Evolutionary conservation across 2,113 vertebrate genomes (phyloP), one percentile per base, ranked within the genome.

Genomic region (Pomatorhinus ruficollis): DNA sequence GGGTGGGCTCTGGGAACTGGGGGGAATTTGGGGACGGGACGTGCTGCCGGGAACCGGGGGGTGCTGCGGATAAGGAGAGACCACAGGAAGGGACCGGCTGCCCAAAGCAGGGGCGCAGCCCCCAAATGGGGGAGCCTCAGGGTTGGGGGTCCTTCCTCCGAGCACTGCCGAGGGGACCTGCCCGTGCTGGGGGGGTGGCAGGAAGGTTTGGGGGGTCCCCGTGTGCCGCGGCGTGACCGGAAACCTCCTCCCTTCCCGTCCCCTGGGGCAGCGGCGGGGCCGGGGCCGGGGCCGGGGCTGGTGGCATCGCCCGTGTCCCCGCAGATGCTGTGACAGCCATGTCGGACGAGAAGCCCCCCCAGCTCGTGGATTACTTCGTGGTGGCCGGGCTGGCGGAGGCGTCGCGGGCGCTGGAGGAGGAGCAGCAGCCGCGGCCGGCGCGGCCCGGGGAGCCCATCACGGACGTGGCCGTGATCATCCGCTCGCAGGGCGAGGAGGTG

Each of bases 331-430:
- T 97, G 96, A 98, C 42, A 85, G 42, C 93, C 98, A 99, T 99
- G 99, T 97, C 99, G 21, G 99, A 99, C 94, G 99, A 99, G 98
- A 98, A 98, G 97, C 98, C 98, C 90, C 99, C 99, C 11, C 99
- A 99, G 98, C 98, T 99, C 96, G 99, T 99, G 98, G 99, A 99
- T 97, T 99, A 99, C 75, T 99, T 99, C 25, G 99, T 99, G 95
- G 98, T 99, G 92, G 99, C 99, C 4, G 99, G 99, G 17, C 98
- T 99, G 74, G 97, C 98, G 1, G 98, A 97, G 23, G 93, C 85
- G 12, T 99, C 95, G 66, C 98, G 90, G 85, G 97, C 97, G 20
- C 98, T 89, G 97, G 99, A 99, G 63, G 99, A 98, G 84, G 99
- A 98, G 64, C 98, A 97, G 92, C 88, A 95, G 40, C 96, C 97